A percentile compares a stretch with the other conserved stretches of the same genome.
Conservation (phyloP, 1,140 invertebrate species). For the Zaprionus nigranus region DNA sequence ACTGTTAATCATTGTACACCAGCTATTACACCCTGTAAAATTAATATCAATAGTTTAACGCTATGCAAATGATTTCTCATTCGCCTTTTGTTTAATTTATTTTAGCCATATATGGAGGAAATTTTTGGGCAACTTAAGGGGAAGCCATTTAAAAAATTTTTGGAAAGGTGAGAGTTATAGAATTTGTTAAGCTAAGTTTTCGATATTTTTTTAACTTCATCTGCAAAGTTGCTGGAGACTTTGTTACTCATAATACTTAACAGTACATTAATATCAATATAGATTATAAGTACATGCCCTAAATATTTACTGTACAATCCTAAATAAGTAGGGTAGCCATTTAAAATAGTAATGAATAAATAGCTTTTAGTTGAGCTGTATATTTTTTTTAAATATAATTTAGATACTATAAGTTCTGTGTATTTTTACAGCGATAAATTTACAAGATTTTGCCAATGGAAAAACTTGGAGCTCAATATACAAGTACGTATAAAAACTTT, state of each 20-base stretch:
- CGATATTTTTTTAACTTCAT: not conserved
- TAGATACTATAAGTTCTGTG: not conserved
- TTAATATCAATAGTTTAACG: not conserved
- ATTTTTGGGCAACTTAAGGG: conserved; percentile 98
- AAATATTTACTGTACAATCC: not conserved
- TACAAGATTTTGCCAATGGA: conserved; percentile 99
- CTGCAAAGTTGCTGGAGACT: not conserved
- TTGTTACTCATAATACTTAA: not conserved
- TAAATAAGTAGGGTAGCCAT: no score
- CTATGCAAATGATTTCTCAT: not conserved
- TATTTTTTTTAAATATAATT: not conserved
- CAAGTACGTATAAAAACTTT: conserved; percentile 87
- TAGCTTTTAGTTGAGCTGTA: not conserved
- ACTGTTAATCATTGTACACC: no score
- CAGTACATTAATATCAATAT: no score
- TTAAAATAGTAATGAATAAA: no score
- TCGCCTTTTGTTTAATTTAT: not conserved
- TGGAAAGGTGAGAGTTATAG: conserved; percentile 93
- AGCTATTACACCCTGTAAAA: no score
- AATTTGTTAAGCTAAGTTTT: not conserved
- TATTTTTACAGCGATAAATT: conserved; percentile 96
- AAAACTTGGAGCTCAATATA: conserved; percentile 99
- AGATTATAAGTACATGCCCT: no score
- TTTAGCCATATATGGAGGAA: conserved; percentile 98
- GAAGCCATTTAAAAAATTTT: conserved; percentile 98